phyloP scores from a whole-genome alignment of 2,113 vertebrate genomes.

The Anarrhichthys ocellatus region DNA sequence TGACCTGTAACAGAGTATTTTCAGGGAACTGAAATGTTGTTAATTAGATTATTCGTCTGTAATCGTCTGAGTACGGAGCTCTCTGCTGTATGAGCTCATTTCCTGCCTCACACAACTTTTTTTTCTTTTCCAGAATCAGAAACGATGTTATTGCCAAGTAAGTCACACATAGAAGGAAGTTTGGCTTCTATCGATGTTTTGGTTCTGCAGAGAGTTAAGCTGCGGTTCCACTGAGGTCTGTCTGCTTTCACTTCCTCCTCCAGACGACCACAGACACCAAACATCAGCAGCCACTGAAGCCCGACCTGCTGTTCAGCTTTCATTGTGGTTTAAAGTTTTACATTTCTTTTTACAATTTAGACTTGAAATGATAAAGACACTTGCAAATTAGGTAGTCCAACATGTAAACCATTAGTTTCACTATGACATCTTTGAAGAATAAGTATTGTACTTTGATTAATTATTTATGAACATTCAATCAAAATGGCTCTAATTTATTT shows the following conservation, averaged over 20 bases:
- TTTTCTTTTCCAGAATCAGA: no score
- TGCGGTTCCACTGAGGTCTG: not conserved
- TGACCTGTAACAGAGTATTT: no score
- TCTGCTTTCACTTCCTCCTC: conserved; percentile 52
- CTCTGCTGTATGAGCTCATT: not conserved
- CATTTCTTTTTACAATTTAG: not conserved
- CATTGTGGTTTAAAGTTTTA: not conserved
- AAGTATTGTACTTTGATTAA: not conserved
- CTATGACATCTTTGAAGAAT: no score
- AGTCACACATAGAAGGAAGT: no score
- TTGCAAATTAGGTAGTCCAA: no score
- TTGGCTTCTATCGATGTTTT: not conserved
- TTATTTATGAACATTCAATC: no score
- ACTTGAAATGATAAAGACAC: not conserved
- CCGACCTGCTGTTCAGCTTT: not conserved
- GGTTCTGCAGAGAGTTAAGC: not conserved
- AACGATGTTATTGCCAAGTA: no score
- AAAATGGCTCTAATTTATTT: no score
- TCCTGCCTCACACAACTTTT: not conserved
- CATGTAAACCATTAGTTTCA: no score
- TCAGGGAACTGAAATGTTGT: no score
- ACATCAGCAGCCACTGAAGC: not conserved
- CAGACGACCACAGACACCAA: not conserved
- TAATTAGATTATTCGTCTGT: no score
- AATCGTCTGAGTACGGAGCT: no score